These are phyloP conservation scores for Nothocercus julius DNA, from an alignment of 2,113 vertebrate genomes.

Conservation along the genomic window DNA sequence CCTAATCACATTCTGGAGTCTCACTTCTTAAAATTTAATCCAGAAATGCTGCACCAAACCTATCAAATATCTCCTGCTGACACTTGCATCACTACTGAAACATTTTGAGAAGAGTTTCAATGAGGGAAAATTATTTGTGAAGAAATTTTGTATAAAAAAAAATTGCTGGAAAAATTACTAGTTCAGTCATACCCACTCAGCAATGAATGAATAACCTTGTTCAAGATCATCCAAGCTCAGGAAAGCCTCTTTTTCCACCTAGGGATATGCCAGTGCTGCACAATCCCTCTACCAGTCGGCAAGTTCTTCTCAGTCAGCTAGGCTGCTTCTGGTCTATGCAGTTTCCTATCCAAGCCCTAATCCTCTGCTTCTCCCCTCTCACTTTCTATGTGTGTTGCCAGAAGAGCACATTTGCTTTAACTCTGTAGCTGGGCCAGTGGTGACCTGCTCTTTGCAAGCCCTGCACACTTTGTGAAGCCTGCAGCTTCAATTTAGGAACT, in stretches of 20 bases:
- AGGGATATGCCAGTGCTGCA: neutral
- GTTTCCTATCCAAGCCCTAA: neutral
- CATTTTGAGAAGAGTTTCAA: neutral
- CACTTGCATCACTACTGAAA: neutral
- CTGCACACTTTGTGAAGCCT: neutral
- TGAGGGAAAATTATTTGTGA: constrained; percentile 41
- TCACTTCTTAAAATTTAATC: neutral
- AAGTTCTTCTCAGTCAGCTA: neutral
- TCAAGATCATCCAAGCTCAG: constrained; percentile 18
- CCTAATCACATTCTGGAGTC: neutral
- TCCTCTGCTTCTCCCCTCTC: neutral
- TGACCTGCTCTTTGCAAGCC: neutral
- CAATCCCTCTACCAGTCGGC: neutral
- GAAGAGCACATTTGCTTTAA: neutral
- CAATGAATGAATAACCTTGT: constrained; percentile 21
- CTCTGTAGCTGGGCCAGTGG: neutral
- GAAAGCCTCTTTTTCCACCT: constrained; percentile 6
- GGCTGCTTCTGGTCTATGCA: neutral
- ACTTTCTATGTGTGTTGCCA: neutral
- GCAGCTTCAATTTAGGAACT: accelerated
- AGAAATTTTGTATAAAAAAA: neutral
- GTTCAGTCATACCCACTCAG: neutral
- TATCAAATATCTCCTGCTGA: neutral
- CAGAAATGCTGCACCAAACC: neutral
- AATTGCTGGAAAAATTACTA: neutral